Base-by-base conservation (phyloP, 2,797 vertebrate species). In the Spatula versicolor region DNA sequence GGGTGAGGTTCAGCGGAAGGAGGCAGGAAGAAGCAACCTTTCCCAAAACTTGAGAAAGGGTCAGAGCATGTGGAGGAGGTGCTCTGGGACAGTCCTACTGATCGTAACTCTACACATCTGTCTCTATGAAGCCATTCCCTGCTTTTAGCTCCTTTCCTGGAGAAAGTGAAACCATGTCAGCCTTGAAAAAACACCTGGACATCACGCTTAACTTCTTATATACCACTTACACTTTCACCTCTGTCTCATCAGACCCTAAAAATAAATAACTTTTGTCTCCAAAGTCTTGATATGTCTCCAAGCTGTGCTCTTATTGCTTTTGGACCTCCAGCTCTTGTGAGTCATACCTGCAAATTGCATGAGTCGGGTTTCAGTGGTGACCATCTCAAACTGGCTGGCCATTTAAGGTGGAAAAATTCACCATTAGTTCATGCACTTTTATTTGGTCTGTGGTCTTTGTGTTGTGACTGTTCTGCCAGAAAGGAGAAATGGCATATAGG, bases 291-390 rank as follows among this genome's bases (percentile, higher is more conserved):
- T 91, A 75, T 48, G 62, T 92, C 63, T 93, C 88, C 90, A 96
- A 46, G 72, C 84, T 62, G 45, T 86, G 30, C 68, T 94, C 43
- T 90, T 93, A 86, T 18, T 97, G 64, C 85, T 96, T 94, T 95
- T 96, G 90, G 94, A 94, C 46, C 69, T 95, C 79, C 60, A 60
- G 4, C 62, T 77, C 73, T 84, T 55, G 78, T 94, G 95, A 96
- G 89, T 96, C 96, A 95, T 74, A 95, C 89, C 95, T 96, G 73
- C 67, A 89, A 93, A 95, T 95, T 95, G 77, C 59, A 92, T 30
- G 87, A 94, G 75, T 92, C 35, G 0, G 50, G 39, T 96, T 96
- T 97, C 96, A 95, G 93, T 62, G 92, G 86, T 95, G 95, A 84
- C 90, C 91, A 64, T 95, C 56, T 88, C 81, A 21, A 77, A 83